phyloP scores from a whole-genome alignment of 2,797 vertebrate genomes.

The Prunella strophiata region DNA sequence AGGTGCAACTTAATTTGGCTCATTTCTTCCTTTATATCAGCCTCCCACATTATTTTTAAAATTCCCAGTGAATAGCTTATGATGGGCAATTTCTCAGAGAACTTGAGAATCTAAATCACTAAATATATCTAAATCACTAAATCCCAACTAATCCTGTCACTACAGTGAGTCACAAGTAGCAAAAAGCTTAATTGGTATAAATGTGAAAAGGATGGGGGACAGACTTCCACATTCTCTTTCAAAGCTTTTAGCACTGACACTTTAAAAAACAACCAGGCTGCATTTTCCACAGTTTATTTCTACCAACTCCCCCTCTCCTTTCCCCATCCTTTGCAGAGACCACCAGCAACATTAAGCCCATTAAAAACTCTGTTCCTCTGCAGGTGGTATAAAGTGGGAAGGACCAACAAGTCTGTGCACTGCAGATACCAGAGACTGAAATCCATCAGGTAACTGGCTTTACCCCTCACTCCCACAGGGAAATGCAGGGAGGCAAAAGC shows the following conservation, averaged over 20 bases:
- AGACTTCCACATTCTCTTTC: neutral
- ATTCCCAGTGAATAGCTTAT: neutral
- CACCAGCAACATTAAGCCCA: neutral
- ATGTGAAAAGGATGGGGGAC: neutral
- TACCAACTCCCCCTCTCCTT: neutral
- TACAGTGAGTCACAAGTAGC: neutral
- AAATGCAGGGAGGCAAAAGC: neutral
- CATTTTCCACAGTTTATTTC: neutral
- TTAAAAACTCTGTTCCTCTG: neutral
- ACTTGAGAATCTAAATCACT: neutral
- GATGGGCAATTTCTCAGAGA: neutral
- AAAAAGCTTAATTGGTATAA: constrained; percentile 14
- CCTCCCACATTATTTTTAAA: neutral
- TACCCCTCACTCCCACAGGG: neutral
- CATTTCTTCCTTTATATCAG: neutral
- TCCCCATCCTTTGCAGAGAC: neutral
- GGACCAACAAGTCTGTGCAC: neutral
- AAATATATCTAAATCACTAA: constrained; percentile 10
- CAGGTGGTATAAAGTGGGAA: neutral
- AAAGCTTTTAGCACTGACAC: neutral
- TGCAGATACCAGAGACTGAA: neutral
- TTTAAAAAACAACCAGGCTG: neutral
- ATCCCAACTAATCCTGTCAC: neutral
- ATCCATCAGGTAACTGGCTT: neutral
- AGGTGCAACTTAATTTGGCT: neutral